These are phyloP conservation scores for Cavia porcellus DNA, from an alignment of 2,113 vertebrate genomes.

Conservation along the genomic window DNA sequence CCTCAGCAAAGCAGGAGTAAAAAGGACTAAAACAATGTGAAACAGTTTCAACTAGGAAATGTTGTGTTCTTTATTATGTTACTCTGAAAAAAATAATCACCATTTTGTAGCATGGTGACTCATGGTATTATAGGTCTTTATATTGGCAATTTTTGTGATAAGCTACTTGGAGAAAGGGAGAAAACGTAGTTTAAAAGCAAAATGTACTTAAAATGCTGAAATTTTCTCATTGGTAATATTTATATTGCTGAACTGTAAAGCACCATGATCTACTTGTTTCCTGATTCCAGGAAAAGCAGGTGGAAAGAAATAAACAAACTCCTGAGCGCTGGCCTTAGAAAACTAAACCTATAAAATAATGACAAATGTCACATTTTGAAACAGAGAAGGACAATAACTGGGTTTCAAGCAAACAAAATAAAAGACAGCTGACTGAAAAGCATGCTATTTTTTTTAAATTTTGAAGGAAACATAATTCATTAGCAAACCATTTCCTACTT, in stretches of 20 bases:
- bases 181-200: not conserved
- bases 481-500: slow-evolving; percentile 37
- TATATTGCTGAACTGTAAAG: not conserved
- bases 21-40: not conserved
- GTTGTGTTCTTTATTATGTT: not conserved
- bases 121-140: not conserved
- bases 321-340: not conserved
- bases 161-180: not conserved
- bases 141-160: not conserved
- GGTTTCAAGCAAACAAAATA: slow-evolving; percentile 75
- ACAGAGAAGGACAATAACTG: slow-evolving; percentile 52
- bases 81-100: slow-evolving; percentile 2
- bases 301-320: not conserved
- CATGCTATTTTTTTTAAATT: not conserved
- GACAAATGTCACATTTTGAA: slow-evolving; percentile 45
- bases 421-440: slow-evolving; percentile 64
- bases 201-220: not conserved
- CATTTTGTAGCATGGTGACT: not conserved
- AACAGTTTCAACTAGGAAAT: not conserved
- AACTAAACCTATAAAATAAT: slow-evolving; percentile 33
- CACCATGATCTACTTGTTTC: not conserved
- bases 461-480: slow-evolving; percentile 68
- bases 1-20: not conserved
- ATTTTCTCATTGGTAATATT: not conserved
- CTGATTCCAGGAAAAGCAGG: not conserved